Evolutionary conservation across 2,113 vertebrate genomes (phyloP), one percentile per base, ranked within the genome.

Genomic region (Bothrops jararaca): DNA sequence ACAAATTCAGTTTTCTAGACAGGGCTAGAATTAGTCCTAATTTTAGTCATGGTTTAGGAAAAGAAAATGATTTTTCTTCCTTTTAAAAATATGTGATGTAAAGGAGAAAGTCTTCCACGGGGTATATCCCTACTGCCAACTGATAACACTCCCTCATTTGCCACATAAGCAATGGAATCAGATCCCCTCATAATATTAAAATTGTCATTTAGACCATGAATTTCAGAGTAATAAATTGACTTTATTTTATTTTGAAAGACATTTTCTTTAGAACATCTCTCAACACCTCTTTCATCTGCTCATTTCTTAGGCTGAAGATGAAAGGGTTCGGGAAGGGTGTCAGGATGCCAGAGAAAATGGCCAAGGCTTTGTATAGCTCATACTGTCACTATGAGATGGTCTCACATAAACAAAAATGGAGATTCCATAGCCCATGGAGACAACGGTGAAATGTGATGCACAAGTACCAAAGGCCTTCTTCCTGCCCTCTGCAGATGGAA

Each of bases 391-490:
- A 52, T 92, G 94, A 11, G 90, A 95, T 69, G 91, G 93, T 13
- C 74, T 90, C 54, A 95, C 92, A 34, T 93, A 94, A n/a, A 95
- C 92, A 91, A 92, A 96, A 29, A 96, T 92, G 1, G 91, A 91
- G n/a, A 92, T 94, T 26, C 85, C 92, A 18, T 92, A 89, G 74
- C 95, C 94, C 93, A 94, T 93, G 34, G 90, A 88, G 39, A 90
- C 93, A 39, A 60, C 53, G 4, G 91, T 93, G 56, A 94, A 85
- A 57, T 94, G 91, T 45, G 90, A 96, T 39, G 89, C 91, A 91
- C 94, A 95, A 2, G 94, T 94, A 56, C 94, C 93, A 86, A 96
- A 96, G 60, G 92, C 89, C 64, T 95, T 95, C 89, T 94, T 91
- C 85, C 93, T 95, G 1, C 92, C 93, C n/a, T 91, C 89, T 42